Conservation (phyloP, 2,113 vertebrate genomes). For the Poeciliopsis prolifica region DNA sequence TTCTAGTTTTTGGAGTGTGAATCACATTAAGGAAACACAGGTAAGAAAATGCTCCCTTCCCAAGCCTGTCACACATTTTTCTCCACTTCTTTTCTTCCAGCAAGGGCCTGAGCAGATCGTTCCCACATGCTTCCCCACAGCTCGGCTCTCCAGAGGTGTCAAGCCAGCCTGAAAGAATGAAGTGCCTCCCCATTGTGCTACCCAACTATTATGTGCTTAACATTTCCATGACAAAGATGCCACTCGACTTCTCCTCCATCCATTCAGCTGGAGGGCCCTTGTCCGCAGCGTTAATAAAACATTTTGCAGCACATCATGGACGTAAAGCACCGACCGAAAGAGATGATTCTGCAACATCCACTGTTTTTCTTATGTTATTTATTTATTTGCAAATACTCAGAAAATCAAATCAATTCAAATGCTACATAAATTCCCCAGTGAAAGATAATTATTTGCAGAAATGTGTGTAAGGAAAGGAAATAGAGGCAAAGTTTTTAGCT, state of each 20-base stretch:
- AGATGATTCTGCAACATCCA: constrained; percentile 60
- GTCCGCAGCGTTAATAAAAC: constrained; percentile 94
- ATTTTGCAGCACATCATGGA: constrained; percentile 97
- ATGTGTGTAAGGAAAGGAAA: neutral
- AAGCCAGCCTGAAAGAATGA: constrained; percentile 96
- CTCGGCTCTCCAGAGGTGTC: constrained; percentile 98
- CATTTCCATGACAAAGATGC: constrained; percentile 99
- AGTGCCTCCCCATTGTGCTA: constrained; percentile 96
- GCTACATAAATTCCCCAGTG: neutral
- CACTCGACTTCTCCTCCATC: constrained; percentile 99
- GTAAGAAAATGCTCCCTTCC: neutral
- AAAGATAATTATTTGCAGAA: neutral
- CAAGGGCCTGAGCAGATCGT: constrained; percentile 86
- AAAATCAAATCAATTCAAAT: neutral
- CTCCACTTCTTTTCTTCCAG: constrained; percentile 34
- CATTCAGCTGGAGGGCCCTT: constrained; percentile 95
- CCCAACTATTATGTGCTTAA: constrained; percentile 99
- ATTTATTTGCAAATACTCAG: neutral
- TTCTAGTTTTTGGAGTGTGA: neutral
- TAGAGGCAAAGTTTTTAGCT: neutral
- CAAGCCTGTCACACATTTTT: constrained; percentile 41
- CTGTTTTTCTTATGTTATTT: neutral
- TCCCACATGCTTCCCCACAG: constrained; percentile 99
- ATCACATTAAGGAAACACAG: neutral
- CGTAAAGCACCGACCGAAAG: constrained; percentile 84